Evolutionary conservation across 2,113 vertebrate species (phyloP).

Genomic region (Tringa solitaria): DNA sequence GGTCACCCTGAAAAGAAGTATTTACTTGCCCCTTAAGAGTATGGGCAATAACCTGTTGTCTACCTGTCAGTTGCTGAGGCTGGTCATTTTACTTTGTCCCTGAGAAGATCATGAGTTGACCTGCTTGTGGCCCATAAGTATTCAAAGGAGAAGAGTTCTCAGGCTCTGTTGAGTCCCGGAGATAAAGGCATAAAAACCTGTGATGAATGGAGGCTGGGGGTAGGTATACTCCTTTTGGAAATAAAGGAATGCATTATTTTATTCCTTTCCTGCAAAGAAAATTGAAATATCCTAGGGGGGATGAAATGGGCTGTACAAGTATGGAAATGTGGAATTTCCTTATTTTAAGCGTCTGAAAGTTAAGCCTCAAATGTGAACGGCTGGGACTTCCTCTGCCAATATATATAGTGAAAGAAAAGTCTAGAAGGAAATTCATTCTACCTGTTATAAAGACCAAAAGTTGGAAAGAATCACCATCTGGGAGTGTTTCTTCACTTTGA

Average conservation of each 20-base stretch:
- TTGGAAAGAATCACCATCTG: background rate
- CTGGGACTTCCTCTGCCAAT: background rate
- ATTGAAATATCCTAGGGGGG: background rate
- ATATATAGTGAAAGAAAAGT: background rate
- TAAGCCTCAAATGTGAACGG: background rate
- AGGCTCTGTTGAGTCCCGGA: background rate
- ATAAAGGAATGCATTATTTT: background rate
- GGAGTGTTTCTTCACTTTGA: background rate
- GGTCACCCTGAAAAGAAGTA: background rate
- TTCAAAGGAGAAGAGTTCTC: background rate
- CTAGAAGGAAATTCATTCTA: background rate
- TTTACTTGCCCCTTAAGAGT: background rate
- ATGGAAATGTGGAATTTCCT: background rate
- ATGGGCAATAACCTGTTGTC: background rate
- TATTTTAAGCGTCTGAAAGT: background rate
- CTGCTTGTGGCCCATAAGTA: background rate
- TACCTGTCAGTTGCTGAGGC: rapidly evolving
- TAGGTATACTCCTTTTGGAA: background rate
- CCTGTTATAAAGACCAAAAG: background rate
- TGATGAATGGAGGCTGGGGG: background rate
- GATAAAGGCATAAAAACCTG: background rate
- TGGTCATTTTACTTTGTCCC: background rate
- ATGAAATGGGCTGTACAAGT: background rate
- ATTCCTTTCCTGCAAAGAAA: background rate
- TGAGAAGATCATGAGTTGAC: background rate